Percentiles rank a stretch among this genome's conserved stretches.
These are phyloP conservation scores for Falco peregrinus DNA, from an alignment of 2,797 vertebrate genomes.

Conservation along the genomic window DNA sequence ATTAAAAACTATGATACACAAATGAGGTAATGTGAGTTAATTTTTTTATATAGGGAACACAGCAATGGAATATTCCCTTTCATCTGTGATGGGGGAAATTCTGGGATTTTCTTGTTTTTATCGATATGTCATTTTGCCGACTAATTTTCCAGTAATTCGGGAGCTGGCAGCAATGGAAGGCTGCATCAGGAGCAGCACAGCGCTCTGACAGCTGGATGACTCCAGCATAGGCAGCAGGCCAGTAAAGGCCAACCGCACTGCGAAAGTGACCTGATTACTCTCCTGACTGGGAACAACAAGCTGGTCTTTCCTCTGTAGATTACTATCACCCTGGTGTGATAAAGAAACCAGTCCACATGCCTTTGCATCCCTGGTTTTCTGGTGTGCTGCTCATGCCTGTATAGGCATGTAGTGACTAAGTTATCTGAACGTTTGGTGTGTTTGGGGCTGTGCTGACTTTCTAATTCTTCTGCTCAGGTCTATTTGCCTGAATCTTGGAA, in stretches of 20 bases:
- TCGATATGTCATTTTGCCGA: not conserved
- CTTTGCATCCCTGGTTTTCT: not conserved
- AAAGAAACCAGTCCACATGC: not conserved
- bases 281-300: not conserved
- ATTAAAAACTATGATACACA: not conserved
- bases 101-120: slow-evolving; percentile 22
- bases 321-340: not conserved
- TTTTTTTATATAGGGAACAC: not conserved
- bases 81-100: not conserved
- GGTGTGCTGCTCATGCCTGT: not conserved
- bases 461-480: not conserved
- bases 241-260: not conserved
- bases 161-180: not conserved
- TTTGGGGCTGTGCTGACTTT: not conserved
- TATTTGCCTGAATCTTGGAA: not conserved
- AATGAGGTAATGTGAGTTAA: not conserved
- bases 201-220: slow-evolving; percentile 31
- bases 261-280: not conserved
- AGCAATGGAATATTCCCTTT: slow-evolving; percentile 27
- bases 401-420: not conserved
- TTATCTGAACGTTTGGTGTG: not conserved
- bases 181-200: slow-evolving; percentile 5
- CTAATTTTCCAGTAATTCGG: slow-evolving; percentile 52
- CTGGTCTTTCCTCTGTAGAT: not conserved
- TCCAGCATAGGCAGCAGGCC: slow-evolving; percentile 10